Evolutionary conservation across 2,888 invertebrate genomes (phyloP).

Genomic region (Tridacna crocea): DNA sequence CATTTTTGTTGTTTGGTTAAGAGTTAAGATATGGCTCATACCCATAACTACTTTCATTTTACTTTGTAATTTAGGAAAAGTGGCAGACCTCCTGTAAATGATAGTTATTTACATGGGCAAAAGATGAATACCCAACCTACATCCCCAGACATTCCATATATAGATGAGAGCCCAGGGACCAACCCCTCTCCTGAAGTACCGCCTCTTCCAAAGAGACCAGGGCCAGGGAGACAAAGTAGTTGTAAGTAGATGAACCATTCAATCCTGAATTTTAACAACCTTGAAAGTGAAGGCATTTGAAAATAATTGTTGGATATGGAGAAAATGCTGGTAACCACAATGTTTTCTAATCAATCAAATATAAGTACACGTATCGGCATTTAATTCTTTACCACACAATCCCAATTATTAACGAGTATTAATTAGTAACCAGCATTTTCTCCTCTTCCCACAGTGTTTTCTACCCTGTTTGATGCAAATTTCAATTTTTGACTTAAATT

Average conservation of each 20-base stretch:
- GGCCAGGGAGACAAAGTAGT: conserved; percentile 16
- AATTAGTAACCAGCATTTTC: too few species aligned
- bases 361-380: too few species aligned
- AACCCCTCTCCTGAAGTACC: conserved; percentile 45
- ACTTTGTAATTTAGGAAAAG: conserved; percentile 46
- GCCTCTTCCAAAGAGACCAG: conserved; percentile 44
- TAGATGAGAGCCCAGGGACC: conserved; percentile 41
- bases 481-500: too few species aligned
- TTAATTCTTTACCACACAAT: too few species aligned
- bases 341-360: not conserved
- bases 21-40: not conserved
- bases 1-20: not conserved
- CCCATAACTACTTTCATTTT: too few species aligned
- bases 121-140: conserved; percentile 32
- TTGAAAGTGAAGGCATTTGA: not conserved
- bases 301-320: not conserved
- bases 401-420: too few species aligned
- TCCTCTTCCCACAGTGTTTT: too few species aligned
- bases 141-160: conserved; percentile 56
- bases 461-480: too few species aligned
- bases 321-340: not conserved
- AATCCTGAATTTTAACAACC: not conserved
- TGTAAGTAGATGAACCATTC: conserved; percentile 27
- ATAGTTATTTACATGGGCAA: conserved; percentile 72
- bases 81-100: conserved; percentile 51